phyloP scores from a whole-genome alignment of 2,113 vertebrate species.

The Motacilla alba region DNA sequence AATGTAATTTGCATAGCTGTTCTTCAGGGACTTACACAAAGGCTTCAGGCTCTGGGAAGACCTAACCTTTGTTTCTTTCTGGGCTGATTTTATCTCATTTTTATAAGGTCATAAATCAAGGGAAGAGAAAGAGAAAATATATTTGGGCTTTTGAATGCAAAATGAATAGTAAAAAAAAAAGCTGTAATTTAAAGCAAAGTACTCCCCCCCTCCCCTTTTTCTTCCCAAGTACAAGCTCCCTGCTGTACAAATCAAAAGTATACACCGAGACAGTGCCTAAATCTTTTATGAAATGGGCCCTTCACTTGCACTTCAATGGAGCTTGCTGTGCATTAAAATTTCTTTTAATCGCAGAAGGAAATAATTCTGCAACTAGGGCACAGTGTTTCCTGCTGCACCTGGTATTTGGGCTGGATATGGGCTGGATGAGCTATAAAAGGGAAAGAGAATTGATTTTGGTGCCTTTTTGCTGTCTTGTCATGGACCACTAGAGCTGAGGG shows the following conservation, averaged over 20 bases:
- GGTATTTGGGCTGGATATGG: neutral
- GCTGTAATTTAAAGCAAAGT: slow-evolving; percentile 15
- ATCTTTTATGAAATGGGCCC: slow-evolving; percentile 41
- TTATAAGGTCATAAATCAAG: slow-evolving; percentile 44
- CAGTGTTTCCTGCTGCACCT: neutral
- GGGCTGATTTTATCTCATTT: slow-evolving; percentile 44
- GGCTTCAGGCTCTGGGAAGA: slow-evolving; percentile 45
- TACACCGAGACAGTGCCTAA: neutral
- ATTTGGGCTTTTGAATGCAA: slow-evolving; percentile 51
- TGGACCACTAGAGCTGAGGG: neutral
- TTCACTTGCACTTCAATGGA: slow-evolving; percentile 17
- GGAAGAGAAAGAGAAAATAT: slow-evolving; percentile 27
- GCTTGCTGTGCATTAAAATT: slow-evolving; percentile 35
- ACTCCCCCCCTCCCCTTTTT: neutral
- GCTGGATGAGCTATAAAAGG: neutral
- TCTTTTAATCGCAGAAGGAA: slow-evolving; percentile 32
- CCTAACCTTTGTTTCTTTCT: slow-evolving; percentile 51
- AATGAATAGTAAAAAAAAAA: slow-evolving; percentile 7
- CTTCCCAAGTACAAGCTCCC: neutral
- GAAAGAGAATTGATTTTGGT: neutral
- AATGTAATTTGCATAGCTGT: slow-evolving; percentile 70
- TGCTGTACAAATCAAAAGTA: slow-evolving; percentile 39
- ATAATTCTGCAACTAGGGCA: neutral
- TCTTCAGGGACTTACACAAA: slow-evolving; percentile 57
- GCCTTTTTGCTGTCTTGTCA: neutral